phyloP scores from a whole-genome alignment of 2,797 vertebrate genomes.

The Sebastes cheni region DNA sequence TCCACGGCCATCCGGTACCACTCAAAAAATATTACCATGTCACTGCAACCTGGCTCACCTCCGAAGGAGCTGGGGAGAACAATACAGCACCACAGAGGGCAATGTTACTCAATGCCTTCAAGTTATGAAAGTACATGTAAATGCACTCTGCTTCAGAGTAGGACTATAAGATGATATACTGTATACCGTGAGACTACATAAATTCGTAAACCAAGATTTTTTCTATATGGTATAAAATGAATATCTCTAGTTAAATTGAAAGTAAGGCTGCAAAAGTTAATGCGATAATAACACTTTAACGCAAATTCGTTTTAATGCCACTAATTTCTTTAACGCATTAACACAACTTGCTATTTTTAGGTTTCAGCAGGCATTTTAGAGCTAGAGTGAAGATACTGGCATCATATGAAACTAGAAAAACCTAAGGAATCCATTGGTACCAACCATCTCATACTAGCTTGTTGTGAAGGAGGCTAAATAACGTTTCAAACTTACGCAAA shows the following conservation, averaged over 20 bases:
- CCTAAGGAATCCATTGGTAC: no score
- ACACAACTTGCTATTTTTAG: no score
- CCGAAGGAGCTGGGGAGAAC: slow-evolving; percentile 83
- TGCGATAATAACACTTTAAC: no score
- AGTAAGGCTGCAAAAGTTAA: not conserved
- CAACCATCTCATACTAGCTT: no score
- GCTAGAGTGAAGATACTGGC: no score
- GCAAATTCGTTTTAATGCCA: no score
- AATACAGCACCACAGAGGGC: slow-evolving; percentile 15
- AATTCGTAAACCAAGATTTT: not conserved
- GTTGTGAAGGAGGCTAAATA: no score
- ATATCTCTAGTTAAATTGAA: not conserved
- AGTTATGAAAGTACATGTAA: not conserved
- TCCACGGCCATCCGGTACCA: slow-evolving; percentile 86
- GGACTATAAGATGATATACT: not conserved
- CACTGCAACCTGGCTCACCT: slow-evolving; percentile 84
- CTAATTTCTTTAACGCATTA: no score
- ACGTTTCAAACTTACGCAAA: no score
- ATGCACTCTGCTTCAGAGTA: no score
- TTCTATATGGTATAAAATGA: not conserved
- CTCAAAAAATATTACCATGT: slow-evolving; percentile 88
- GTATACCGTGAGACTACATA: not conserved
- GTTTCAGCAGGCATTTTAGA: no score
- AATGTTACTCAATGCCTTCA: slow-evolving; percentile 11
- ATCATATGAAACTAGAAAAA: no score